Conservation (phyloP, 2,797 vertebrate genomes). For the Fringilla coelebs region DNA sequence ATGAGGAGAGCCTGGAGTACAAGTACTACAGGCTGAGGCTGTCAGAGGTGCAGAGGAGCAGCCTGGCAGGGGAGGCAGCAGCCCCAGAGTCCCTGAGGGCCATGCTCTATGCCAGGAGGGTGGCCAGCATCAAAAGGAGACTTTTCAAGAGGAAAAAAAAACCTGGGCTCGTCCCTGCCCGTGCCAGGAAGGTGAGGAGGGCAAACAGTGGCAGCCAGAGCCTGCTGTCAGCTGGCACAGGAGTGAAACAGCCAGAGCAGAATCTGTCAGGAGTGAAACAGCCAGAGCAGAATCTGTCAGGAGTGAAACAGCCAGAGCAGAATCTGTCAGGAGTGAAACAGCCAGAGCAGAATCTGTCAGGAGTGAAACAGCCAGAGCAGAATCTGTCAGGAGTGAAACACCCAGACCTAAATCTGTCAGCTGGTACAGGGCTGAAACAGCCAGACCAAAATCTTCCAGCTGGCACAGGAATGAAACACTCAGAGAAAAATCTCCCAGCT, state of each 20-base stretch:
- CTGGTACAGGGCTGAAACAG: no score
- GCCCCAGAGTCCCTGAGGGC: constrained; percentile 55
- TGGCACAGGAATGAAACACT: no score
- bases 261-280: no score
- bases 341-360: fast-evolving
- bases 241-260: constrained; percentile 27
- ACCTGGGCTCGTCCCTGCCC: neutral
- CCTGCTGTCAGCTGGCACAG: constrained; percentile 48
- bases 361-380: fast-evolving
- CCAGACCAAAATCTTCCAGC: no score
- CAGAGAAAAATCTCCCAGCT: no score
- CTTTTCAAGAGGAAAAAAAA: constrained; percentile 60
- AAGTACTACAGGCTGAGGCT: constrained; percentile 78
- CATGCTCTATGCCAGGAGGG: constrained; percentile 70
- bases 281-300: no score
- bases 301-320: no score
- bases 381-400: fast-evolving
- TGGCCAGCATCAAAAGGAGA: constrained; percentile 69
- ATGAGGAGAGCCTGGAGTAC: no score
- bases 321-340: no score
- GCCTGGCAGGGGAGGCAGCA: neutral
- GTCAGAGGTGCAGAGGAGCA: constrained; percentile 57
- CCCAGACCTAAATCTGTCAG: no score
- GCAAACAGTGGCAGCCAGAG: constrained; percentile 54
- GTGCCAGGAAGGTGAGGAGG: constrained; percentile 52